These are phyloP conservation scores for Grus americana DNA, from an alignment of 2,113 vertebrate species.

Conservation along the genomic window DNA sequence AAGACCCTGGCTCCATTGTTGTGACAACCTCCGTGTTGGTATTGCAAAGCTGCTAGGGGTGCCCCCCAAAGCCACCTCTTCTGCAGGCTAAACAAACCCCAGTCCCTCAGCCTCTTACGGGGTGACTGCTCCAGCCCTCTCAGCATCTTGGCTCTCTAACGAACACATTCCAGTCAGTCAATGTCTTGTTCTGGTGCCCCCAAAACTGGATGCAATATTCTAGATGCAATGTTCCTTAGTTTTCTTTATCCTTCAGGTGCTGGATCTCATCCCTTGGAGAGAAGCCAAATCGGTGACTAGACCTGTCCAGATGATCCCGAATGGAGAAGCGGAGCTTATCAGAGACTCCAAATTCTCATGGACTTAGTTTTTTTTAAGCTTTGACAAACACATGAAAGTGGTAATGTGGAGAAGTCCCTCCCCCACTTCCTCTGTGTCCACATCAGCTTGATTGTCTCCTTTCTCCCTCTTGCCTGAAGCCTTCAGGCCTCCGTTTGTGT, in stretches of 20 bases:
- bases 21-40: neutral
- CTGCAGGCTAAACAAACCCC: neutral
- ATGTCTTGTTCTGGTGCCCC: neutral
- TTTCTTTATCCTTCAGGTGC: constrained; percentile 69
- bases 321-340: constrained; percentile 58
- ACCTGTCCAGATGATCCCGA: constrained; percentile 62
- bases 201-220: neutral
- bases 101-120: neutral
- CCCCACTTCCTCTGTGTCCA: constrained; percentile 41
- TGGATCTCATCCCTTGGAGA: constrained; percentile 63
- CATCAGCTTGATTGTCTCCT: constrained; percentile 40
- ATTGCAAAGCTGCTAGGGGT: neutral
- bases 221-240: neutral
- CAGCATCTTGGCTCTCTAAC: neutral
- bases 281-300: constrained; percentile 66
- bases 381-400: constrained; percentile 78
- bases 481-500: constrained; percentile 63
- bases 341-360: constrained; percentile 69
- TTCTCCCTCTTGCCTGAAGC: constrained; percentile 63
- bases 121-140: neutral
- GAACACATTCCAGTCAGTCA: neutral
- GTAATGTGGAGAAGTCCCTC: constrained; percentile 78
- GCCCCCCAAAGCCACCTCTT: neutral
- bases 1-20: neutral
- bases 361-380: constrained; percentile 72